Base-by-base conservation (phyloP, 2,888 invertebrate genomes). In the Melanargia galathea region DNA sequence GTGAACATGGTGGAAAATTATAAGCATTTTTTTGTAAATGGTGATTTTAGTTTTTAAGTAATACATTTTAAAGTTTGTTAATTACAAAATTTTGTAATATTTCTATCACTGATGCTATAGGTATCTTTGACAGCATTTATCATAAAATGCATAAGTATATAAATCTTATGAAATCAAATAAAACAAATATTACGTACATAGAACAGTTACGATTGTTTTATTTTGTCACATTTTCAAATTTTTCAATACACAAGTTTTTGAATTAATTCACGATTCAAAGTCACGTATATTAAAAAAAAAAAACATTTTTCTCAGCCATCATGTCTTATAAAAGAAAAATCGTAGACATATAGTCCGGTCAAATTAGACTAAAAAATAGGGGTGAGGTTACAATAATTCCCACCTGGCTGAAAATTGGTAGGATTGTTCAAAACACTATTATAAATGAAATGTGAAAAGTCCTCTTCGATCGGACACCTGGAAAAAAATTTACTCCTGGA, bases 71-170 rank as follows among this genome's bases (percentile, higher is more conserved):
- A 35, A 35, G 11, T 16, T 7, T 49, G 16, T 7, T 30, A 16
- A 51, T 8, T 48, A 26, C 26, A n/a, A 26, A 3, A 10, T 33
- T 33, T 51, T 51, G 51, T 51, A 51, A 51, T 30, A 30, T 51
- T 51, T 51, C 10, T 30, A 18, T 18, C 30, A 51, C 16, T n/a
- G 30, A 49, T 49, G 7, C 1, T n/a, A 10, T 16, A 7, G 8
- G 24, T 49, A 49, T 49, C 51, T 51, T 51, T 30, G 51, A 51
- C 51, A 52, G 20, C 52, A 52, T 52, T 52, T 52, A 52, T 52
- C 18, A 35, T 20, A 35, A 49, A 52, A 33, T 52, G 35, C 20
- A n/a, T n/a, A n/a, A n/a, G n/a, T n/a, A n/a, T 33, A 33, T 33
- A 20, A 18, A 33, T 30, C 30, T 30, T 30, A 30, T n/a, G 26